Percentiles rank a stretch among this genome's conserved stretches.
Evolutionary conservation across 30 jellyfish, hydroid and myxozoan species (phyloP).

Genomic region (Thelohanellus kitauei): DNA sequence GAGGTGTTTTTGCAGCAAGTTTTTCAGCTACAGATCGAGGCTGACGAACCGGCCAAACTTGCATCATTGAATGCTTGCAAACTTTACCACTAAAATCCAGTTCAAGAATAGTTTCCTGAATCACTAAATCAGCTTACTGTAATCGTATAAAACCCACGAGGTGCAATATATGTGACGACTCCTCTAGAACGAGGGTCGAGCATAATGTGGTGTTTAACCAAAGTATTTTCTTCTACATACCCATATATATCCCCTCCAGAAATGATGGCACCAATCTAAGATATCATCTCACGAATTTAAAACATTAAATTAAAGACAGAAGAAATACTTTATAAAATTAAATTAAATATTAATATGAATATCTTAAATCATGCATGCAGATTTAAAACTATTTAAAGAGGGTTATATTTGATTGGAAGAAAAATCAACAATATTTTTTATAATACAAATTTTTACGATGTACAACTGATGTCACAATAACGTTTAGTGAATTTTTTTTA

Average conservation of each 20-base stretch:
- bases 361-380: no score
- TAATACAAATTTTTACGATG: no score
- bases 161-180: conserved; percentile 59
- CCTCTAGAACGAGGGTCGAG: conserved; percentile 60
- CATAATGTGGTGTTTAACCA: conserved; percentile 58
- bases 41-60: conserved; percentile 98
- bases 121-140: conserved; percentile 19
- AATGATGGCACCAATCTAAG: conserved; percentile 49
- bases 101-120: background rate
- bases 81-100: background rate
- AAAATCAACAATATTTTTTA: no score
- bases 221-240: conserved; percentile 37
- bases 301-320: conserved; percentile 1
- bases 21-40: conserved; percentile 76
- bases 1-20: conserved; percentile 82
- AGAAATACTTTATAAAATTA: no score
- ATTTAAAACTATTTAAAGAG: no score
- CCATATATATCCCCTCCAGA: conserved; percentile 97
- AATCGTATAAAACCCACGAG: conserved; percentile 40
- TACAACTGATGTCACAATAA: no score
- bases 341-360: no score
- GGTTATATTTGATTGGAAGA: no score
- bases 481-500: no score
- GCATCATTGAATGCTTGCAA: background rate
- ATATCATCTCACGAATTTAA: no score